These are phyloP conservation scores for Drosophila yooni DNA, from an alignment of 2,888 invertebrate genomes.

Conservation along the genomic window DNA sequence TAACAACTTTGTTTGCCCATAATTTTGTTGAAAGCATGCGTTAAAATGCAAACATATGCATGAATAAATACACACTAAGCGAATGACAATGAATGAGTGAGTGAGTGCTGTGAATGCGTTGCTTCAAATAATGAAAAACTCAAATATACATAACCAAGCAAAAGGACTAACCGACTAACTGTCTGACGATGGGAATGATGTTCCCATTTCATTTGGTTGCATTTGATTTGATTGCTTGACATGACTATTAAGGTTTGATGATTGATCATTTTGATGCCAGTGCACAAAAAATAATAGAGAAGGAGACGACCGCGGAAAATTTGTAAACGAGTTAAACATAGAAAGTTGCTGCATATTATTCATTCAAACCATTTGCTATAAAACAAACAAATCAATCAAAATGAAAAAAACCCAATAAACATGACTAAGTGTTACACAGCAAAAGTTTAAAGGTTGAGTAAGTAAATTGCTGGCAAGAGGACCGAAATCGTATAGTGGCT, in stretches of 20 bases:
- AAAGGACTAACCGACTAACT: conserved; percentile 14
- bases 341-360: background rate
- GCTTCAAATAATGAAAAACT: conserved; percentile 69
- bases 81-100: conserved; percentile 61
- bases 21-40: conserved; percentile 76
- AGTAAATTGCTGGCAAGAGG: background rate
- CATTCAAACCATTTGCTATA: background rate
- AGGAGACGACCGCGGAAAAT: background rate
- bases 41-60: conserved; percentile 78
- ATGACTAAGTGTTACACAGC: background rate
- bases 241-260: conserved; percentile 62
- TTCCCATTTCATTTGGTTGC: conserved; percentile 52
- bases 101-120: conserved; percentile 50
- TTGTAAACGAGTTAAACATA: background rate
- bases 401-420: background rate
- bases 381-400: background rate
- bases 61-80: conserved; percentile 70
- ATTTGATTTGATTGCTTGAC: conserved; percentile 61
- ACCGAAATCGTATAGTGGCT: too few relatives aligned
- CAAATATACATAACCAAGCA: conserved; percentile 53
- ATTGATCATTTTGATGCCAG: conserved; percentile 60
- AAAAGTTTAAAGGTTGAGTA: background rate
- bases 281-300: background rate
- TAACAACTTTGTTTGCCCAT: conserved; percentile 77
- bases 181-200: conserved; percentile 10